These are phyloP conservation scores for Allolobophora icterica DNA, from an alignment of 2,888 invertebrate species.

Conservation along the genomic window DNA sequence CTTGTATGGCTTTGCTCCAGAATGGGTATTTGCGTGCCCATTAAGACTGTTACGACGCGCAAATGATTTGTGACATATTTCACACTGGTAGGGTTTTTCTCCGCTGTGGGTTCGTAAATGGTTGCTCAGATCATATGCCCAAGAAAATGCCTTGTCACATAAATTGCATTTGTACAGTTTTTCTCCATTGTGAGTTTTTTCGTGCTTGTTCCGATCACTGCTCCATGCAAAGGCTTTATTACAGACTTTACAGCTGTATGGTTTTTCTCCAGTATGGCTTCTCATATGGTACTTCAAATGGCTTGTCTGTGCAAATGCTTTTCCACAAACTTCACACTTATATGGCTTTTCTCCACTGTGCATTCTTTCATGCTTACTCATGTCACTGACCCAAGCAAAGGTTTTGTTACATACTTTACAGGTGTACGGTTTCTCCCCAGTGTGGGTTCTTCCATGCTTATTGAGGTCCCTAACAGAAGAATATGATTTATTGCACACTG, in stretches of 20 bases:
- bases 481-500: too few relatives aligned
- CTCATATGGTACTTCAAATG: slow-evolving; percentile 95
- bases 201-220: slow-evolving; percentile 97
- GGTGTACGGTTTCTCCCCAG: background rate
- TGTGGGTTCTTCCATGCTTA: slow-evolving; percentile 82
- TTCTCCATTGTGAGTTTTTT: slow-evolving; percentile 68
- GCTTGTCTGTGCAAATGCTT: slow-evolving; percentile 94
- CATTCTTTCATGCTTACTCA: background rate
- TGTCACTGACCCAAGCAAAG: background rate
- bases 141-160: background rate
- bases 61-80: background rate
- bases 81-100: background rate
- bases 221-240: slow-evolving; percentile 98
- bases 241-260: slow-evolving; percentile 96
- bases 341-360: background rate
- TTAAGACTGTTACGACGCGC: background rate
- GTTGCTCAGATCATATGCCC: background rate
- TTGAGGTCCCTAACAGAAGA: slow-evolving; percentile 76
- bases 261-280: slow-evolving; percentile 81
- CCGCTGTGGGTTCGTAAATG: background rate
- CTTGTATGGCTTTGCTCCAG: background rate
- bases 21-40: background rate
- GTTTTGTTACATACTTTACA: background rate
- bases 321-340: slow-evolving; percentile 93
- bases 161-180: background rate